These are phyloP conservation scores for Umimayanthus chanpuru DNA, from an alignment of 92 coral and sea anemone genomes.

Conservation along the genomic window DNA sequence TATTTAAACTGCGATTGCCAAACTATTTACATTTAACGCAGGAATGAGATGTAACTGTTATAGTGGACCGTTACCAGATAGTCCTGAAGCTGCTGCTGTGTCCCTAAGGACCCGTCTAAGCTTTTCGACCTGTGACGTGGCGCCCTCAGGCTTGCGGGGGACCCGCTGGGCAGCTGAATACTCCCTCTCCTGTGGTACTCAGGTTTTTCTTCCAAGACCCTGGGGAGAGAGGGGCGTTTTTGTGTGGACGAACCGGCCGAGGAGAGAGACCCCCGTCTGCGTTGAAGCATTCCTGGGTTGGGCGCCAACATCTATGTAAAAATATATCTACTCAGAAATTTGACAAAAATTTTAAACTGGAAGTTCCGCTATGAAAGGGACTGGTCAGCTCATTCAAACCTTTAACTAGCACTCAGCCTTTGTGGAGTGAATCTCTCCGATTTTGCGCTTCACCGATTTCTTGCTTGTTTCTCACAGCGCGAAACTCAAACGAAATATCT, in stretches of 20 bases:
- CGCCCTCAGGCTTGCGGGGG: neutral
- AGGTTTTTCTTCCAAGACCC: conserved; percentile 4
- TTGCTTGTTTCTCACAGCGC: too few relatives aligned
- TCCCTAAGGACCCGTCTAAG: conserved; percentile 12
- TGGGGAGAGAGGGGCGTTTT: neutral
- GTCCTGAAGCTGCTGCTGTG: neutral
- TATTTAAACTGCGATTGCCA: too few relatives aligned
- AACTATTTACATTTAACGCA: too few relatives aligned
- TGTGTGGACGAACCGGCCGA: neutral
- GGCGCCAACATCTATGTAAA: neutral
- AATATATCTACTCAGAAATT: neutral
- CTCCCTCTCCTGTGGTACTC: neutral
- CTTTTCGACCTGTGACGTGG: conserved; percentile 37
- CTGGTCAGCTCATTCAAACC: too few relatives aligned
- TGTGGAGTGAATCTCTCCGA: too few relatives aligned
- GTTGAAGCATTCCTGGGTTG: neutral
- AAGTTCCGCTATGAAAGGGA: too few relatives aligned
- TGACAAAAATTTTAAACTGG: too few relatives aligned
- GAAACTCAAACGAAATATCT: too few relatives aligned
- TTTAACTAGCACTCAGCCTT: too few relatives aligned
- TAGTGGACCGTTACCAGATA: neutral
- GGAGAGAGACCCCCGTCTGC: conserved; percentile 25
- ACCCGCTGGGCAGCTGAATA: neutral
- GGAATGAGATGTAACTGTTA: neutral
- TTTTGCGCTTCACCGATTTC: too few relatives aligned